These are phyloP conservation scores for Hydractinia echinata DNA, from an alignment of 30 jellyfish, hydroid and myxozoan genomes.

Conservation along the genomic window DNA sequence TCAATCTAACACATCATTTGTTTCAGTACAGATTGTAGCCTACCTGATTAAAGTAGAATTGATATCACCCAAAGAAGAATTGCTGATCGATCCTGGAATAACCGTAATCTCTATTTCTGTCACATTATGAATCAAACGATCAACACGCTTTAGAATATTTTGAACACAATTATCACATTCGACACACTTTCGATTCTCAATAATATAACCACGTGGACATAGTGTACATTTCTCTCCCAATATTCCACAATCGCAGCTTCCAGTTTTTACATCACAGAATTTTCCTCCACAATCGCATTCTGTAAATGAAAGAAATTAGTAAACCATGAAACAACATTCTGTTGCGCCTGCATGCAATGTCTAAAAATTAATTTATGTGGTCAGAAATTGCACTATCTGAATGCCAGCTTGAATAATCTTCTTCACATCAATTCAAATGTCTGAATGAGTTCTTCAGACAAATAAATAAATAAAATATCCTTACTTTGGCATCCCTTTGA, in stretches of 20 bases:
- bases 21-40: background rate
- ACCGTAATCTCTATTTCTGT: constrained; percentile 44
- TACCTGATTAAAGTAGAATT: constrained; percentile 61
- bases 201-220: constrained; percentile 82
- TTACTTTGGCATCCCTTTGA: constrained; percentile 78
- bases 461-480: background rate
- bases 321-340: too few relatives aligned
- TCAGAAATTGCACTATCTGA: too few relatives aligned
- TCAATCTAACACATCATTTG: too few relatives aligned
- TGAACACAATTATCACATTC: constrained; percentile 91
- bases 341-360: too few relatives aligned
- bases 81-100: constrained; percentile 49
- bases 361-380: too few relatives aligned
- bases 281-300: constrained; percentile 90
- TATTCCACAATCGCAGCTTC: constrained; percentile 92
- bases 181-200: constrained; percentile 61
- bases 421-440: too few relatives aligned
- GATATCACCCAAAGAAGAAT: constrained; percentile 62
- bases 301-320: background rate
- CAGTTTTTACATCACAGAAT: constrained; percentile 86
- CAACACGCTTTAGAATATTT: constrained; percentile 56
- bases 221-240: constrained; percentile 70
- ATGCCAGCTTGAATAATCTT: too few relatives aligned
- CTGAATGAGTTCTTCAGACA: too few relatives aligned
- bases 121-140: constrained; percentile 46